Base-by-base conservation (phyloP, 2,113 vertebrate genomes). In the Apodemus sylvaticus region DNA sequence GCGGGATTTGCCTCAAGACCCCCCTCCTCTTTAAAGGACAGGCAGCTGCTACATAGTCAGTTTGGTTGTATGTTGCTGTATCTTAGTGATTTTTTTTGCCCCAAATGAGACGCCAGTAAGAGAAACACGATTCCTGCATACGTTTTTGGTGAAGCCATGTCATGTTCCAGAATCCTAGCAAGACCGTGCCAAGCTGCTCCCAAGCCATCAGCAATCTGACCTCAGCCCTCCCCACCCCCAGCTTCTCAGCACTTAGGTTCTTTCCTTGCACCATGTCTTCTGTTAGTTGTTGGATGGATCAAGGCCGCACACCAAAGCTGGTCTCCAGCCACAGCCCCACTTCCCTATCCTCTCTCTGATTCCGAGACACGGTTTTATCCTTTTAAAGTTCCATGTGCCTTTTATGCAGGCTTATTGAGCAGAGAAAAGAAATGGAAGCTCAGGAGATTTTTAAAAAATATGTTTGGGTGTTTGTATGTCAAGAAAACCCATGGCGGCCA, bases 1-100 rank as follows among this genome's bases (percentile, higher is more conserved):
- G 14, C 5, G 2, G 58, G 0, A 0, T 14, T 53, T 2, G 3
- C 55, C 53, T 36, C 36, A 62, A 71, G 51, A 2, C 1, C 51
- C 60, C 51, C 22, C 3, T 7, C 26, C 53, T n/a, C 29, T 77
- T 45, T 4, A 1, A 48, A 24, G 3, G 3, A 17, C 12, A 20
- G 53, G 6, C 20, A 26, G 31, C 26, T 26, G 24, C 31, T 88
- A 6, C 36, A 11, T 19, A 24, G 86, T 51, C 31, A 87, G 42
- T 87, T 70, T 71, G 66, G 20, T 16, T 55, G 66, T 20, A 2
- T 39, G 31, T 87, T 73, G 68, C 14, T 22, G 7, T 39, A 14
- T 36, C 66, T n/a, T 24, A 48, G 0, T 70, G 45, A 34, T 36
- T 70, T 68, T 36, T 70, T 68, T 12, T 26, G 14, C 85, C 58